phyloP scores from a whole-genome alignment of 2,797 vertebrate species.

The Rhinoraja longicauda region DNA sequence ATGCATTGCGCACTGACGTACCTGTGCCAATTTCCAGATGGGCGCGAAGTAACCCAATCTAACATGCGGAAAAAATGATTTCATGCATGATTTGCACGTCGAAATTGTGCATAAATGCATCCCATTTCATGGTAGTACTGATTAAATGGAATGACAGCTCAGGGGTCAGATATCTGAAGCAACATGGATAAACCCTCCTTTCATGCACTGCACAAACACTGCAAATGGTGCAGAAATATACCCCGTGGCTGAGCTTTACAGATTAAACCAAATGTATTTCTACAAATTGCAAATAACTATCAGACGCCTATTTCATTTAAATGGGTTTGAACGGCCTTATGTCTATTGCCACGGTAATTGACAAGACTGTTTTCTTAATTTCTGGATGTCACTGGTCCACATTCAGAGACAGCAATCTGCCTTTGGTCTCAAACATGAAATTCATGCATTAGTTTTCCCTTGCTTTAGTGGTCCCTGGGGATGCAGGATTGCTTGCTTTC shows the following conservation, averaged over 20 bases:
- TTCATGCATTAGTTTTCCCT: too few relatives aligned
- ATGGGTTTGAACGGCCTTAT: not conserved
- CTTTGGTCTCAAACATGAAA: too few relatives aligned
- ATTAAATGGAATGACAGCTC: constrained; percentile 10
- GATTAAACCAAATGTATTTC: constrained; percentile 5
- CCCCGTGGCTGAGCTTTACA: not conserved
- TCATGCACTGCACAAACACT: not conserved
- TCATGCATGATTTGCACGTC: too few relatives aligned
- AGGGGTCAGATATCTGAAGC: not conserved
- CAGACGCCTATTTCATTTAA: not conserved
- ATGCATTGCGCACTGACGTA: too few relatives aligned
- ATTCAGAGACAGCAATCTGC: too few relatives aligned
- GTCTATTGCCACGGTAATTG: not conserved
- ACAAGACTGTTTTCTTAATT: constrained; percentile 1
- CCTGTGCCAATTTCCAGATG: too few relatives aligned
- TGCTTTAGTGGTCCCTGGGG: too few relatives aligned
- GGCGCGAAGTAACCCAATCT: too few relatives aligned
- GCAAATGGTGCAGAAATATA: constrained; percentile 13
- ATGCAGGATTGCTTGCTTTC: too few relatives aligned
- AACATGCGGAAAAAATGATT: too few relatives aligned
- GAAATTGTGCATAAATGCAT: too few relatives aligned
- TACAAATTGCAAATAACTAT: not conserved
- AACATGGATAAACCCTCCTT: not conserved
- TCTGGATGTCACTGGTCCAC: not conserved
- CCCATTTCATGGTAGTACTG: too few relatives aligned